Conservation (phyloP, 1,140 invertebrate genomes). For the Lucilia sericata region DNA sequence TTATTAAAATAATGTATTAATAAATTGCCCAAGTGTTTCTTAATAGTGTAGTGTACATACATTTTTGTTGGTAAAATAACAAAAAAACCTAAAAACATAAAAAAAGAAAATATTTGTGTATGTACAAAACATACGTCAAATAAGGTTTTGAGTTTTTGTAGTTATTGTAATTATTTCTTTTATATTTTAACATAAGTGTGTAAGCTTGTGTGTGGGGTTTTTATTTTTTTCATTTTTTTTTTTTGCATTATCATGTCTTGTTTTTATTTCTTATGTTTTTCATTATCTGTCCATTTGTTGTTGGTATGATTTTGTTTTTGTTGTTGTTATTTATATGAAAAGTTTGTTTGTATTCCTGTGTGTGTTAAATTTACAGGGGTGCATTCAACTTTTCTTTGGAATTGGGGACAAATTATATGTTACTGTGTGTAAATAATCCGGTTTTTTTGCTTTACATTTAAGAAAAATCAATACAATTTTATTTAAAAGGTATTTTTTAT, state of each 20-base stretch:
- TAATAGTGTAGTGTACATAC: background rate
- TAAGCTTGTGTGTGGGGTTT: background rate
- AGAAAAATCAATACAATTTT: constrained; percentile 22
- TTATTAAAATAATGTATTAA: background rate
- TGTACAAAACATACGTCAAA: background rate
- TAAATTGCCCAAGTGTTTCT: background rate
- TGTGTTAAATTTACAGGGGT: constrained; percentile 18
- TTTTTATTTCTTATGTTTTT: background rate
- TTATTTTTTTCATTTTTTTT: background rate
- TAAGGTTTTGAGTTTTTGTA: background rate
- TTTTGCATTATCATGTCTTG: constrained; percentile 19
- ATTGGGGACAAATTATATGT: constrained; percentile 16
- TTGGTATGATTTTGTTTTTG: background rate
- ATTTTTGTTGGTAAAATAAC: background rate
- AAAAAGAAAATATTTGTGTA: too few relatives aligned
- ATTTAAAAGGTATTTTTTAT: background rate
- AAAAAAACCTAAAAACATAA: background rate
- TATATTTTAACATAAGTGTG: background rate
- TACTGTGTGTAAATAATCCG: background rate
- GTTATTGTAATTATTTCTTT: background rate
- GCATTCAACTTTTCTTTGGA: constrained; percentile 40
- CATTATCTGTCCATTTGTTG: background rate
- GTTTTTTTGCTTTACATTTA: background rate
- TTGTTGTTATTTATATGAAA: background rate
- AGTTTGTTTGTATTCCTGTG: constrained; percentile 6